Base-by-base conservation (phyloP, 1,140 invertebrate species). In the Drosophila rhopaloa region DNA sequence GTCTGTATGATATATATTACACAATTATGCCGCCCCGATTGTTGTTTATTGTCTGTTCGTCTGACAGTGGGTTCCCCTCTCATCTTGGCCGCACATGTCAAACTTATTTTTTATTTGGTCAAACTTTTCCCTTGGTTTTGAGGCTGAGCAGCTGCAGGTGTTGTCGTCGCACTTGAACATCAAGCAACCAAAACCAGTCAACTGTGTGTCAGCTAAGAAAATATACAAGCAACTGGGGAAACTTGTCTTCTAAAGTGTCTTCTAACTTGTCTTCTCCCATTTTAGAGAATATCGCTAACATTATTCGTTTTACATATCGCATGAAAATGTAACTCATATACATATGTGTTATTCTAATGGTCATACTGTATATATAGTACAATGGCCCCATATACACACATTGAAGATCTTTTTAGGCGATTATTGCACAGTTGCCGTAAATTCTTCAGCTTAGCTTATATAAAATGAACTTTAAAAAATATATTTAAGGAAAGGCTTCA, bases 11-110 rank as follows among this genome's bases (percentile, higher is more conserved):
- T 56, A 43, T 58, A 58, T 72, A 76, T 61, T 78, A 67, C 60
- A 78, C 82, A 86, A 88, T 88, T 62, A 73, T 73, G 35, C 74
- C 61, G 46, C 58, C 50, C 54, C 65, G 71, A 79, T 88, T 79
- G 68, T 81, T 76, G 79, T 79, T 88, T 88, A 78, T 86, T 81
- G 48, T 71, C 43, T 71, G 51, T n/a, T 57, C 19, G 24, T 37
- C 67, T 37, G 63, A 40, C 40, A 44, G 41, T 35, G 35, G 32
- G 11, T n/a, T 40, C n/a, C 29, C 53, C 48, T 8, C 11, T 19
- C 37, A 38, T 41, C 40, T 46, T 37, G 46, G 35, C 44, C 65
- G 63, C 60, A 70, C 53, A 57, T 58, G 51, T 48, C 38, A 46
- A 44, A 61, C 19, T 38, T 57, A 24, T 75, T 38, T 50, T 61